Base-by-base conservation (phyloP, 2,113 vertebrate genomes). In the Conger conger region DNA sequence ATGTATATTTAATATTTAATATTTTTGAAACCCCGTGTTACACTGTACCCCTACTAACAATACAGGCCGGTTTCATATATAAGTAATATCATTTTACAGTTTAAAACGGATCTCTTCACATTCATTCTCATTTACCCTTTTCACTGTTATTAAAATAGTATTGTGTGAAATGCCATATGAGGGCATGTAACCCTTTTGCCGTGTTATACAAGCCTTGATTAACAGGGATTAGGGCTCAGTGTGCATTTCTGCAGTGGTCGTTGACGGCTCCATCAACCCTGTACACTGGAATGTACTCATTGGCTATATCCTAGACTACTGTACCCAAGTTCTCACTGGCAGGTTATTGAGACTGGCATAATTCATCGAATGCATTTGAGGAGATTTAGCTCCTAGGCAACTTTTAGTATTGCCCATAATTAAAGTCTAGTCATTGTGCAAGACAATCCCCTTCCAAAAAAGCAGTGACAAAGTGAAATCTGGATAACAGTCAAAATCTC, bases 331-430 rank as follows among this genome's bases (percentile, higher is more conserved):
- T 68, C 27, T 68, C 60, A n/a, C 40, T 68, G 60, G n/a, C 4
- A 11, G 27, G 23, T 73, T 73, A 73, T 73, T 33, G 27, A 73
- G n/a, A 30, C 9, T 27, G n/a, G n/a, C 68, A 73, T 73, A 73
- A 73, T 73, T 73, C 27, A 13, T 73, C 27, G 27, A 30, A 73
- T 73, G 68, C 68, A 73, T 73, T 73, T 33, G n/a, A 73, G 27
- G 68, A 73, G 68, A 73, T 73, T 73, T 73, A 73, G 68, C 68
- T 73, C 68, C 68, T 73, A 73, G 68, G 68, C 68, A 73, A 73
- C 68, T 73, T 73, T 73, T 73, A 33, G 68, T 33, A 73, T 33
- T 73, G n/a, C 9, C 27, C n/a, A 13, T 73, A 73, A 73, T 73
- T 73, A 33, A 73, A 73, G 9, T 63, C 57, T 27, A 8, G 57